Conservation (phyloP, 2,888 invertebrate species). For the Masnerella sp. region DNA sequence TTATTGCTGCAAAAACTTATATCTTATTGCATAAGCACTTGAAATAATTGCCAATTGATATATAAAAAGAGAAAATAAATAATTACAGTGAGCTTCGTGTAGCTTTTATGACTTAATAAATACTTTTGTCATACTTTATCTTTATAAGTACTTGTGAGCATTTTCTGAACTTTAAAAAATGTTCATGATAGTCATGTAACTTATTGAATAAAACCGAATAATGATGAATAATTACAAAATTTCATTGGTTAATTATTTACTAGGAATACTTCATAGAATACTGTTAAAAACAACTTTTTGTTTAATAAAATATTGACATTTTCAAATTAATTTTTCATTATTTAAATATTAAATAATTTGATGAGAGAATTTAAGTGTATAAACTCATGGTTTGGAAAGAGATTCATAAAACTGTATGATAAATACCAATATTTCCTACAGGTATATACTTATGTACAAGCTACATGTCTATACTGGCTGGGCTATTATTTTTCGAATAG, state of each 20-base stretch:
- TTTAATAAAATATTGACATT: slow-evolving; percentile 18
- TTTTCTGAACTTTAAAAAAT: slow-evolving; percentile 31
- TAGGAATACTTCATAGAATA: slow-evolving; percentile 49
- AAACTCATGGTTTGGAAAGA: slow-evolving; percentile 4
- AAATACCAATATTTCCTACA: slow-evolving; percentile 32
- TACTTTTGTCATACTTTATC: slow-evolving; percentile 24
- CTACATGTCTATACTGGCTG: slow-evolving; percentile 57
- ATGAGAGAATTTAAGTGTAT: slow-evolving; percentile 13
- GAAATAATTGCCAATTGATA: slow-evolving; percentile 19
- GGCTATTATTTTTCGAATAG: slow-evolving; percentile 43
- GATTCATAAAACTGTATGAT: slow-evolving; percentile 14
- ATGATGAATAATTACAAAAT: not conserved
- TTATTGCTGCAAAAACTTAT: no score
- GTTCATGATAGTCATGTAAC: slow-evolving; percentile 19
- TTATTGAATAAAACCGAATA: slow-evolving; percentile 1
- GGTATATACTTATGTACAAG: slow-evolving; percentile 53
- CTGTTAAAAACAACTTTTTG: no score
- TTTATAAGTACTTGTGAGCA: slow-evolving; percentile 36
- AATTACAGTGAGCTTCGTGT: slow-evolving; percentile 41
- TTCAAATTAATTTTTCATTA: not conserved
- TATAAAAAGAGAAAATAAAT: slow-evolving; percentile 29
- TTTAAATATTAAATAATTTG: slow-evolving; percentile 2
- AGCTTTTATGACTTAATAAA: slow-evolving; percentile 48
- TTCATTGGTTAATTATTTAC: slow-evolving; percentile 27
- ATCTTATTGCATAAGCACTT: no score